These are phyloP conservation scores for Apamea anceps DNA, from an alignment of 2,888 invertebrate species.

Conservation along the genomic window DNA sequence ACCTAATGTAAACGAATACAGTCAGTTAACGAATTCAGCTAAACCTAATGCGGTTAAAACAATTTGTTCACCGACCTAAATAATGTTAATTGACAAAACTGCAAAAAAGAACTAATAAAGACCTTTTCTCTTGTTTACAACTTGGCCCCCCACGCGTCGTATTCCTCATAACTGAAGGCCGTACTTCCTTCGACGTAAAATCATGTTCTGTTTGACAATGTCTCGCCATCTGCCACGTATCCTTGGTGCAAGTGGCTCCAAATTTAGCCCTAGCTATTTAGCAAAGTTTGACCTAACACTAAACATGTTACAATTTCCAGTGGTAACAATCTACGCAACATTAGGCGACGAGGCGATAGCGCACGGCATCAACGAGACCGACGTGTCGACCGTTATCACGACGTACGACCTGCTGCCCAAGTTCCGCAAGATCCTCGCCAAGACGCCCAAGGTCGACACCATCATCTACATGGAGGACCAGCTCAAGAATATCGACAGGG, in stretches of 20 bases:
- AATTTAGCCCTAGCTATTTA: background rate
- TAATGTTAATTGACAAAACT: background rate
- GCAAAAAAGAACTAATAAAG: background rate
- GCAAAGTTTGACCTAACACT: background rate
- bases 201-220: background rate
- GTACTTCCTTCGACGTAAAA: background rate
- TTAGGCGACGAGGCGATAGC: constrained; percentile 98
- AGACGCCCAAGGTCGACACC: constrained; percentile 94
- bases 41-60: background rate
- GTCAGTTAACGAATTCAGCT: background rate
- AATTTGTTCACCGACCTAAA: background rate
- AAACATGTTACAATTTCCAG: constrained; percentile 77
- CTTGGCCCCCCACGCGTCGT: background rate
- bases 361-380: constrained; percentile 99
- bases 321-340: constrained; percentile 99
- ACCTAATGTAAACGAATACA: background rate
- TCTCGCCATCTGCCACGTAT: background rate
- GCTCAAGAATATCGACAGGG: constrained; percentile 92
- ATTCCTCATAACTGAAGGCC: background rate
- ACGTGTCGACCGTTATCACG: constrained; percentile 97
- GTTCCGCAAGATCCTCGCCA: constrained; percentile 94
- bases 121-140: background rate
- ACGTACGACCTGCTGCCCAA: constrained; percentile 97
- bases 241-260: background rate
- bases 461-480: constrained; percentile 97